A percentile compares a stretch with the other conserved stretches of the same genome.
These are phyloP conservation scores for Brachionus plicatilis DNA, from an alignment of 1,140 invertebrate species.

Conservation along the genomic window DNA sequence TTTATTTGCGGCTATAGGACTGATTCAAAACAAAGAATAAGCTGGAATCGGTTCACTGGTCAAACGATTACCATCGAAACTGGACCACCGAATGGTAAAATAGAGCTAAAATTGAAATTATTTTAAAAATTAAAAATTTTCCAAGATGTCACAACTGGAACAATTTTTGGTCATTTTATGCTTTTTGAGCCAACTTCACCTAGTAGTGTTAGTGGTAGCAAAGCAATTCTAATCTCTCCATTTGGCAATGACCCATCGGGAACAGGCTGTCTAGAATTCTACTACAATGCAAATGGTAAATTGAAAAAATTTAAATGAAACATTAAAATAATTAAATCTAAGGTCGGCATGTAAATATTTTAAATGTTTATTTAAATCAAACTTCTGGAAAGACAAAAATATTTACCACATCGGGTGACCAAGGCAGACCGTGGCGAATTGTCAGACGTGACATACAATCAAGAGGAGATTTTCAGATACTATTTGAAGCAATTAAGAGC, in stretches of 20 bases:
- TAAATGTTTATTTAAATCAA: conserved; percentile 12
- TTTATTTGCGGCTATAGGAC: conserved; percentile 69
- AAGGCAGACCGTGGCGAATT: conserved; percentile 1
- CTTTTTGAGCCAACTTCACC: not conserved
- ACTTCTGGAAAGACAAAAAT: not conserved
- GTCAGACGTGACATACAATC: not conserved
- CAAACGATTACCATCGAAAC: conserved; percentile 10
- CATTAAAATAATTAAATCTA: not conserved
- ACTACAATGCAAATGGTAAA: conserved; percentile 54
- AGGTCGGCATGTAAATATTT: not conserved
- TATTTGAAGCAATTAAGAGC: conserved; percentile 9
- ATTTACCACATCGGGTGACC: conserved; percentile 11
- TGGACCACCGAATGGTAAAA: not conserved
- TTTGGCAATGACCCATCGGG: not conserved
- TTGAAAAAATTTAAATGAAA: not conserved
- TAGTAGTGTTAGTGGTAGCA: not conserved
- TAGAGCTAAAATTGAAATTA: not conserved
- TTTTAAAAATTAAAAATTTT: not conserved
- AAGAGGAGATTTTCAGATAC: not conserved
- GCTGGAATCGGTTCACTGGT: conserved; percentile 59
- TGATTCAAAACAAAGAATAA: conserved; percentile 68
- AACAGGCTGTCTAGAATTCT: conserved; percentile 58
- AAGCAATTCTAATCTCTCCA: conserved; percentile 3
- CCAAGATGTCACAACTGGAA: not conserved
- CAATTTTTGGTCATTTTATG: conserved; percentile 26